Conservation (phyloP, 1,140 invertebrate species). For the Monomorium pharaonis region DNA sequence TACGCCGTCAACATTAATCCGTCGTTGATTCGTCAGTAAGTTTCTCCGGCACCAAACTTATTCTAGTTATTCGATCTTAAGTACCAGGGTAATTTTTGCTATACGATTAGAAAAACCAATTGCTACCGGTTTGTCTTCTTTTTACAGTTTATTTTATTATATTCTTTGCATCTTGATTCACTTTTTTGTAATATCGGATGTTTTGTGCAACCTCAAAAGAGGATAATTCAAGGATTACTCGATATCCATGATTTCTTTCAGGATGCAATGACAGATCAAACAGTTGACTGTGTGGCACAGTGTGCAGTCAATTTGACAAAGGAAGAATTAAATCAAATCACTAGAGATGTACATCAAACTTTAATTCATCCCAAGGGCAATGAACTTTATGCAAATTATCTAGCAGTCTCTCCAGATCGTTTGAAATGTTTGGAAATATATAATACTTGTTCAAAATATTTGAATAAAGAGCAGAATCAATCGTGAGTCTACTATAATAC, state of each 20-base stretch:
- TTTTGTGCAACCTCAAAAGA: not conserved
- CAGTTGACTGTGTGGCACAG: conserved; percentile 75
- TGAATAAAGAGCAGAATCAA: conserved; percentile 58
- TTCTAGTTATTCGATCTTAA: no score
- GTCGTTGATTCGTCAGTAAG: no score
- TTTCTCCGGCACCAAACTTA: no score
- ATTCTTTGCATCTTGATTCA: not conserved
- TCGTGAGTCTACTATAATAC: conserved; percentile 60
- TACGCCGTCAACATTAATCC: no score
- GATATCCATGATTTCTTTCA: not conserved
- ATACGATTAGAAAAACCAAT: not conserved
- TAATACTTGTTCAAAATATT: conserved; percentile 61
- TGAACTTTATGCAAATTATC: conserved; percentile 73
- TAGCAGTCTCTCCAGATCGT: conserved; percentile 62
- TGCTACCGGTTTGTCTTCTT: not conserved
- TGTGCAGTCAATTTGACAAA: conserved; percentile 70
- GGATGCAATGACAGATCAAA: conserved; percentile 19
- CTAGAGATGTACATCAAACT: conserved; percentile 73
- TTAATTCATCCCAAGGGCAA: conserved; percentile 65
- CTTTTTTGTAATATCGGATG: not conserved
- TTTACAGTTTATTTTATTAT: not conserved
- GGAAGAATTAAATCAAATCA: conserved; percentile 72
- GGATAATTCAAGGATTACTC: not conserved
- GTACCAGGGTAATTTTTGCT: not conserved
- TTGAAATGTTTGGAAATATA: conserved; percentile 74